A percentile compares a stretch with the other conserved stretches of the same genome.
phyloP scores from a whole-genome alignment of 2,113 vertebrate species.

The Gallinago media region DNA sequence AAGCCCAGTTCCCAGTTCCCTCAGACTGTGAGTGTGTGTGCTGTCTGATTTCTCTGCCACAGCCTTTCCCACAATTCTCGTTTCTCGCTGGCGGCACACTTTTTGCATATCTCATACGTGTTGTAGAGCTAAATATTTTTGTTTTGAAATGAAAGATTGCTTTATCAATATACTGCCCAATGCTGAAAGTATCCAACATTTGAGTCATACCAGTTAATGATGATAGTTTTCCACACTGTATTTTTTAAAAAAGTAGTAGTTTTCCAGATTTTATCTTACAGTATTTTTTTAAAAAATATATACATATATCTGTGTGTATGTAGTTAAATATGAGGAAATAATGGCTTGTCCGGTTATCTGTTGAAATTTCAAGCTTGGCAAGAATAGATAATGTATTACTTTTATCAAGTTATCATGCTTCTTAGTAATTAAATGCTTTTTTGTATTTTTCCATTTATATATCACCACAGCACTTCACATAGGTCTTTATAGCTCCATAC shows the following conservation, averaged over 20 bases:
- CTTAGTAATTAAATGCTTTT: not conserved
- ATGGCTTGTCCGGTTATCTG: not conserved
- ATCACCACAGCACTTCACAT: not conserved
- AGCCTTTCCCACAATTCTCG: not conserved
- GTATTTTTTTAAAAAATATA: not conserved
- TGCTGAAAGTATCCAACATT: not conserved
- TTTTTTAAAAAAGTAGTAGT: not conserved
- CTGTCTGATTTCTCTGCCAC: not conserved
- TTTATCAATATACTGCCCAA: not conserved
- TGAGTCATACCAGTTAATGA: not conserved
- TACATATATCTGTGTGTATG: not conserved
- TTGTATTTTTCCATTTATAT: not conserved
- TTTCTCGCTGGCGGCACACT: not conserved
- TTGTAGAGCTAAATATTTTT: not conserved
- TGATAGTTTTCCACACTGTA: not conserved
- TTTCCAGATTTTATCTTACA: not conserved
- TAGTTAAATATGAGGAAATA: not conserved
- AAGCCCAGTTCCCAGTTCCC: fast-evolving
- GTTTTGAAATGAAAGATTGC: not conserved
- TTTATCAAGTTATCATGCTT: not conserved
- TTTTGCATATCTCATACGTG: not conserved
- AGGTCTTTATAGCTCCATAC: not conserved
- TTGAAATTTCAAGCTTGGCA: not conserved
- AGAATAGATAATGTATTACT: not conserved
- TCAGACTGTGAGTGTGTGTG: not conserved